Conservation (phyloP, 1,140 invertebrate species). For the Drosophila pandora region DNA sequence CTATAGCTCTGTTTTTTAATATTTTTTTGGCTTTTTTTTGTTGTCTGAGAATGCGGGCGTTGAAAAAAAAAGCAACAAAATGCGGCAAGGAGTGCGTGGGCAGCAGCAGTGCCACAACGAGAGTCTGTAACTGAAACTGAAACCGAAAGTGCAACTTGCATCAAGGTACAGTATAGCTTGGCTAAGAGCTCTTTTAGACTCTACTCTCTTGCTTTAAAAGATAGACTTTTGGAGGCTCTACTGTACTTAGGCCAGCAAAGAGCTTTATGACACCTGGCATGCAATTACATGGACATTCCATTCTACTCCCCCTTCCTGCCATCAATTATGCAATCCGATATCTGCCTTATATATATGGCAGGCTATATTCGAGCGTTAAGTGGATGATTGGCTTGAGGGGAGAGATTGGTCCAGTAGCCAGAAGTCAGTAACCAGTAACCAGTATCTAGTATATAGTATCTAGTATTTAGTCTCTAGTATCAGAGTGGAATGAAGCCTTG, state of each 20-base stretch:
- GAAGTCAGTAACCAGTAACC: no score
- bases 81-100: conserved; percentile 33
- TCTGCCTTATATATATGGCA: not conserved
- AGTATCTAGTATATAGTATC: no score
- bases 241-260: conserved; percentile 18
- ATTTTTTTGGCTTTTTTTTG: not conserved
- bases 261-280: conserved; percentile 54
- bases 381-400: not conserved
- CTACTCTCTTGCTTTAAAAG: no score
- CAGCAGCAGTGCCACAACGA: conserved; percentile 12
- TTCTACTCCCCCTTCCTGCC: conserved; percentile 29
- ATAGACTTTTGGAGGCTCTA: not conserved
- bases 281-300: conserved; percentile 64
- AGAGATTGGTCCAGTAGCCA: no score
- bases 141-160: conserved; percentile 55
- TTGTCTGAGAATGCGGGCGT: conserved; percentile 67
- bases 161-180: not conserved
- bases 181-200: not conserved
- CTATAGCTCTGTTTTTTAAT: no score
- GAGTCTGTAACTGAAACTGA: conserved; percentile 17
- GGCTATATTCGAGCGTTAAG: not conserved
- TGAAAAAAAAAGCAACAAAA: not conserved
- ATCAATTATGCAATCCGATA: conserved; percentile 58
- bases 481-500: no score
- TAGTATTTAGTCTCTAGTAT: no score